phyloP scores from a whole-genome alignment of 1,140 invertebrate genomes.

The Diorhabda sublineata region DNA sequence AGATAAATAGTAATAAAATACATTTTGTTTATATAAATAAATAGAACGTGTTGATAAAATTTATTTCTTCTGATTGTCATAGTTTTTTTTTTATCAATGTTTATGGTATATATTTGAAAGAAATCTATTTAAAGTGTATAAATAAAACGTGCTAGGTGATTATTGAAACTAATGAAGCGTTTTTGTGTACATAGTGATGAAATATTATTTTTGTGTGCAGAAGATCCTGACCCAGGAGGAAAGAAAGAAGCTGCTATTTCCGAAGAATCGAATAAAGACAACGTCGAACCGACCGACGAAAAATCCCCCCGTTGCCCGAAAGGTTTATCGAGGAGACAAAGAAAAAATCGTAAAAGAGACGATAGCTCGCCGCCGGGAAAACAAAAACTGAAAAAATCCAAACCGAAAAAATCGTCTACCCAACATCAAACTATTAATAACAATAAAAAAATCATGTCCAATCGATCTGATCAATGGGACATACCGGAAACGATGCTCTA shows the following conservation, averaged over 20 bases:
- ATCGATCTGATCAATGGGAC: not conserved
- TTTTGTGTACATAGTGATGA: constrained; percentile 15
- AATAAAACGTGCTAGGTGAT: not conserved
- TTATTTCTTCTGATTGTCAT: no score
- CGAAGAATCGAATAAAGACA: constrained; percentile 43
- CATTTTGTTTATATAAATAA: no score
- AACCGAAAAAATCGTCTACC: constrained; percentile 13
- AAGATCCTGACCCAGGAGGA: constrained; percentile 47
- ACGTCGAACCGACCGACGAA: constrained; percentile 25
- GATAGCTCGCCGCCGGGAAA: constrained; percentile 37
- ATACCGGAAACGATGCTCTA: constrained; percentile 10
- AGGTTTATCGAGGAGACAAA: constrained; percentile 34
- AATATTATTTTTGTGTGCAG: constrained; percentile 40
- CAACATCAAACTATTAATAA: no score
- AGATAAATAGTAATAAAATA: no score
- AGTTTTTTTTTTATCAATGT: no score
- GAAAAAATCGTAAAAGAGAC: constrained; percentile 35
- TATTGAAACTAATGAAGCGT: constrained; percentile 7
- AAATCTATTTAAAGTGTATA: no score
- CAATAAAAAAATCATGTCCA: no score
- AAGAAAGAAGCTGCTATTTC: constrained; percentile 27
- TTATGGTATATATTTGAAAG: no score
- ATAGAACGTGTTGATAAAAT: no score
- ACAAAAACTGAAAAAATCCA: constrained; percentile 19
- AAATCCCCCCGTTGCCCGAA: constrained; percentile 29